Base-by-base conservation (phyloP, 1,140 invertebrate species). In the Ruditapes philippinarum region DNA sequence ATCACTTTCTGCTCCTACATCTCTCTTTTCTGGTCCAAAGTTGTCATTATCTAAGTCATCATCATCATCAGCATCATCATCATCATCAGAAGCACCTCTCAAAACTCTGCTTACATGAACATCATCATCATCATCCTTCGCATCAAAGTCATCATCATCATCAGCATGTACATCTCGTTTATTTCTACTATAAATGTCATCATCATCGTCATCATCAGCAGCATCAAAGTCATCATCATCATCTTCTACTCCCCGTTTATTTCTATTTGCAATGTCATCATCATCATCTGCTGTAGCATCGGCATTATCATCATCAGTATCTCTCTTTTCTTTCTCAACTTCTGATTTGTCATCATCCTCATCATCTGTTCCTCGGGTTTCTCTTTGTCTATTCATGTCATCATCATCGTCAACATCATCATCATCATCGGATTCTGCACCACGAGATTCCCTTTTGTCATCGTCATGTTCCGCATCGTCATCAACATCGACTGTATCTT, bases 401-500 rank as follows among this genome's bases (percentile, higher is more conserved):
- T 81, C 78, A 81, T 81, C 78, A 57, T 81, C 49, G 31, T 81
- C 78, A 31, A 31, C 51, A 19, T 81, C 78, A 33, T 60, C 78
- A 54, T n/a, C 45, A 19, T 5, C 42, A 42, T 19, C 25, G 22
- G 14, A 19, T 31, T 31, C 22, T n/a, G 25, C 5, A 60, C n/a
- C 19, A 60, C 22, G 57, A 7, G 25, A 4, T 78, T 31, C 4
- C 22, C 31, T 62, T 5, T 62, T 62, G 5, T 5, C 28, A 73
- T 73, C 9, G n/a, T 45, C 74, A 42, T 76, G 28, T 36, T 38
- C 73, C 4, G 11, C 74, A 49, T 78, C 74, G 49, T 78, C 74
- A 7, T 45, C 42, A 45, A 7, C 42, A 45, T 45, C 42, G 14
- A 7, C 42, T 7, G 5, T 45, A 14, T 45, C 42, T 45, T 45